phyloP scores from a whole-genome alignment of 2,888 invertebrate genomes.

The Drosophila histrio region DNA sequence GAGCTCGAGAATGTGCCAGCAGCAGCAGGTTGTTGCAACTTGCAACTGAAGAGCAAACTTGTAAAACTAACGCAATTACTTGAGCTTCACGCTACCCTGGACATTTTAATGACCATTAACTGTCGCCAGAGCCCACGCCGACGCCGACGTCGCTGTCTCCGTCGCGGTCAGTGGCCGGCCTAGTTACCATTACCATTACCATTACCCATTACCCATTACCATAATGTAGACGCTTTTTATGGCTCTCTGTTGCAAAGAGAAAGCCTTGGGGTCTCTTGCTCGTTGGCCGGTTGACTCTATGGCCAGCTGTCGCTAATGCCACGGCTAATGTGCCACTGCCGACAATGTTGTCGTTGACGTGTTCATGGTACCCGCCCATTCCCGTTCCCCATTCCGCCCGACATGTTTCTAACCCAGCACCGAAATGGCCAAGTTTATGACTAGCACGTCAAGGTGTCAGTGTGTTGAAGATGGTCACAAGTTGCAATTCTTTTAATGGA shows the following conservation, averaged over 20 bases:
- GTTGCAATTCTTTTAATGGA: slow-evolving; percentile 43
- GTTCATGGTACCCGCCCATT: slow-evolving; percentile 16
- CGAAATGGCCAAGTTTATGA: slow-evolving; percentile 53
- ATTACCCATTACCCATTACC: slow-evolving; percentile 55
- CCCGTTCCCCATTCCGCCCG: neutral
- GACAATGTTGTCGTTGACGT: slow-evolving; percentile 49
- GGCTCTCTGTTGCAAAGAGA: slow-evolving; percentile 44
- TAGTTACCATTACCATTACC: slow-evolving; percentile 61
- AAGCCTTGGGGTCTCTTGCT: slow-evolving; percentile 32
- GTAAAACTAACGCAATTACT: slow-evolving; percentile 73
- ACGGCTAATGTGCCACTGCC: slow-evolving; percentile 51
- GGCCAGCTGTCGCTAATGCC: slow-evolving; percentile 67
- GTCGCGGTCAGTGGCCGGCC: slow-evolving; percentile 71
- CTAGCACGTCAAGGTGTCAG: slow-evolving; percentile 40
- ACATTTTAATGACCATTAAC: slow-evolving; percentile 64
- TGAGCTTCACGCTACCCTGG: slow-evolving; percentile 61
- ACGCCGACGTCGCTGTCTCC: neutral
- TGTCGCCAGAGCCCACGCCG: slow-evolving; percentile 41
- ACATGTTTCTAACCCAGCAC: slow-evolving; percentile 13
- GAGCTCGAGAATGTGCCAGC: slow-evolving; percentile 6
- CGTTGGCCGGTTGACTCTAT: neutral
- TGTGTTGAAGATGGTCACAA: slow-evolving; percentile 24
- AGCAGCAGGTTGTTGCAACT: slow-evolving; percentile 23
- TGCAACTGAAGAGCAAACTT: slow-evolving; percentile 47
- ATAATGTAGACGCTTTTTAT: slow-evolving; percentile 71